These are phyloP conservation scores for Eciton burchellii DNA, from an alignment of 1,140 invertebrate genomes.

Conservation along the genomic window DNA sequence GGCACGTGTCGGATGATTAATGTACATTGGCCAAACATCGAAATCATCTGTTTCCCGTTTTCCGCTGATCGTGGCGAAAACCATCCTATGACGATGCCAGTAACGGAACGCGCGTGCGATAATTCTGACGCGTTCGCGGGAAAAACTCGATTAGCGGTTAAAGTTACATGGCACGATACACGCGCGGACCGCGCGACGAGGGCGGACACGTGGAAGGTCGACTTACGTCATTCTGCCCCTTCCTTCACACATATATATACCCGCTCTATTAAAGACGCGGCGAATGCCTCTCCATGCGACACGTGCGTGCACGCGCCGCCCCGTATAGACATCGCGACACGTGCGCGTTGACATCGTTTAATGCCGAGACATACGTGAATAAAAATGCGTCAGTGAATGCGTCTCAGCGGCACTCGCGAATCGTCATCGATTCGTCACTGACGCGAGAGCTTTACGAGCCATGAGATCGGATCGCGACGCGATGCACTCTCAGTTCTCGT, in stretches of 20 bases:
- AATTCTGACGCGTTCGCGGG: conserved; percentile 28
- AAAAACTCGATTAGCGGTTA: conserved; percentile 42
- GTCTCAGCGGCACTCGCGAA: not conserved
- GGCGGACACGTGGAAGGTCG: conserved; percentile 52
- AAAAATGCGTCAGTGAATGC: not conserved
- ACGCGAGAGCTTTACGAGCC: no score
- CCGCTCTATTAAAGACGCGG: conserved; percentile 15
- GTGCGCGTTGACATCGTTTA: conserved; percentile 29
- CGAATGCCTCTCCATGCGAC: conserved; percentile 7
- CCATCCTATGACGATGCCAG: not conserved
- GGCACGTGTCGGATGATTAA: conserved; percentile 33
- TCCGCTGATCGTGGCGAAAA: conserved; percentile 13
- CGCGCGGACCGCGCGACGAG: conserved; percentile 15
- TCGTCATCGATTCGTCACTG: no score
- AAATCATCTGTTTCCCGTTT: conserved; percentile 29
- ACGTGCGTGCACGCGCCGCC: conserved; percentile 31
- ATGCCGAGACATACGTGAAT: conserved; percentile 16
- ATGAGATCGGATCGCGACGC: no score
- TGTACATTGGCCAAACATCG: not conserved
- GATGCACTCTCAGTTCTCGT: no score
- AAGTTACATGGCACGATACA: conserved; percentile 25
- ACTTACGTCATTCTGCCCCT: conserved; percentile 48
- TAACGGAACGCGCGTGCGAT: conserved; percentile 3
- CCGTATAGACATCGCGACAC: conserved; percentile 30
- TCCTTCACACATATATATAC: no score